phyloP scores from a whole-genome alignment of 2,113 vertebrate genomes.

The Pedetes capensis region DNA sequence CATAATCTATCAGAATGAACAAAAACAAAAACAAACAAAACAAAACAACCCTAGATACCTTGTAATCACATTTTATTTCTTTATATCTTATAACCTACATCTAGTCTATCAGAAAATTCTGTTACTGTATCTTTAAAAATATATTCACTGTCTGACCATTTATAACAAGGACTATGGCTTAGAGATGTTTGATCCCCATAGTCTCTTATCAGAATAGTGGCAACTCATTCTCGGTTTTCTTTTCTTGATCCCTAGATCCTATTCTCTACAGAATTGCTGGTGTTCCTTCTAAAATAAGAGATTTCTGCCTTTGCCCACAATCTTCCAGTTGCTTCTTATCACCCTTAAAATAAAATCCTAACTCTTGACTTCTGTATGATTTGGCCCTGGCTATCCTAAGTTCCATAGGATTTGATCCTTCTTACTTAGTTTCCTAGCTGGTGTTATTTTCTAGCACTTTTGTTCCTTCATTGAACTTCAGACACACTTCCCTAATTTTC shows the following conservation, averaged over 20 bases:
- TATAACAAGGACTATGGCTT: background rate
- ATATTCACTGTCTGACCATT: background rate
- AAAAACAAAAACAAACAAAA: background rate
- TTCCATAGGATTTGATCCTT: background rate
- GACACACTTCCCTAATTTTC: background rate
- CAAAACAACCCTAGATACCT: background rate
- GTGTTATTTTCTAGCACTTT: background rate
- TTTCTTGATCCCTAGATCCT: background rate
- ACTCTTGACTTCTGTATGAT: background rate
- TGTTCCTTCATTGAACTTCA: background rate
- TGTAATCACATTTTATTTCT: background rate
- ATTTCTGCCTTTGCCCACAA: background rate
- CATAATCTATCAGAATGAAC: background rate
- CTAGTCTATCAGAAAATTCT: background rate
- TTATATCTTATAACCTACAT: background rate
- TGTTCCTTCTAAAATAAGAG: background rate
- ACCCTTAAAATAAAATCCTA: too few species aligned
- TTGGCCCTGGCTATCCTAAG: background rate
- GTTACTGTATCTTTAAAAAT: background rate
- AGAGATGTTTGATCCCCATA: background rate
- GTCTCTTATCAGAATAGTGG: background rate
- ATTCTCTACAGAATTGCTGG: background rate
- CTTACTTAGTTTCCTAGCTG: background rate
- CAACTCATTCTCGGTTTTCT: slow-evolving; percentile 19
- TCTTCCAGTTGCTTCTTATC: background rate